Evolutionary conservation across 2,888 invertebrate genomes (phyloP).

Genomic region (Lottia scabra): DNA sequence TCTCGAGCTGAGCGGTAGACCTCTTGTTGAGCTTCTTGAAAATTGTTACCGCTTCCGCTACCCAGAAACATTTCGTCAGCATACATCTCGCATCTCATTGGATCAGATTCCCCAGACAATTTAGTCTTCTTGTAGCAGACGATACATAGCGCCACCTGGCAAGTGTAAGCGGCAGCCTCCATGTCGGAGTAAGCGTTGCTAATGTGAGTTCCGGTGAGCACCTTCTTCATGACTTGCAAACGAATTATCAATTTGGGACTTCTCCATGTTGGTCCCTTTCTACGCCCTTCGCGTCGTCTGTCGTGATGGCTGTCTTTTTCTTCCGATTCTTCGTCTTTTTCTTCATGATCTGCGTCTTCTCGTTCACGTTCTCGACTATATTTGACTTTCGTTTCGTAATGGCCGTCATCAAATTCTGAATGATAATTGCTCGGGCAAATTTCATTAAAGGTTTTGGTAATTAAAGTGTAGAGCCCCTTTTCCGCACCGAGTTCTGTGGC

Average conservation of each 20-base stretch:
- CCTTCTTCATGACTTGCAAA: background rate
- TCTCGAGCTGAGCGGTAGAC: background rate
- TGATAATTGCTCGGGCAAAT: background rate
- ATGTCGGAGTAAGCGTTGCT: background rate
- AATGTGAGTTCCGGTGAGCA: background rate
- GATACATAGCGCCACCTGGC: background rate
- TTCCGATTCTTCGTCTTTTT: background rate
- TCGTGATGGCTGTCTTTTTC: background rate
- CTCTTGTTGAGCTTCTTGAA: background rate
- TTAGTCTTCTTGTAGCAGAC: background rate
- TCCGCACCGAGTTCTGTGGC: background rate
- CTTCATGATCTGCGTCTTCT: background rate
- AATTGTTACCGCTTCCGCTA: background rate
- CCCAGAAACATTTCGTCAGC: background rate
- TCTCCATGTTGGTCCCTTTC: background rate
- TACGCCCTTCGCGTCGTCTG: background rate
- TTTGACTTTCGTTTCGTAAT: background rate
- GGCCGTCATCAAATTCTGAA: background rate
- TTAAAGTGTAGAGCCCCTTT: background rate
- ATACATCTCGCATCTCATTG: constrained; percentile 1
- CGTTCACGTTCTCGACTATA: background rate
- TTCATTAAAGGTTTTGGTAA: background rate
- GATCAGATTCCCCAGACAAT: background rate
- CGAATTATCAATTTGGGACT: background rate
- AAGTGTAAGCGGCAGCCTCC: background rate